Conservation (phyloP, 2,113 vertebrate species). For the Tragelaphus imberbis region DNA sequence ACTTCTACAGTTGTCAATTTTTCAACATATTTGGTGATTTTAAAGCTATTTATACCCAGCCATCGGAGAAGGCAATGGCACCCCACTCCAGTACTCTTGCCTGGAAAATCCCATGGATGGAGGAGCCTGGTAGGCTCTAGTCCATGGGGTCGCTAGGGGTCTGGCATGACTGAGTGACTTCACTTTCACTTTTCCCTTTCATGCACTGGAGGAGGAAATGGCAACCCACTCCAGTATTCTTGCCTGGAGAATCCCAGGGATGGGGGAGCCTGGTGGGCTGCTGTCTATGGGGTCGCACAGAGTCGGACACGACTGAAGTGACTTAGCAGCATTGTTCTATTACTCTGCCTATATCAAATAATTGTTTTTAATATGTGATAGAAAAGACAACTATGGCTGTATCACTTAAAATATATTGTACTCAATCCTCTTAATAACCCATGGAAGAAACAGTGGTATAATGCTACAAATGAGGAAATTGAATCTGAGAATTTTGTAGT, state of each 20-base stretch:
- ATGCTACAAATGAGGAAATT: neutral
- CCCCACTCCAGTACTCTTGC: too few species aligned
- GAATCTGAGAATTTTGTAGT: neutral
- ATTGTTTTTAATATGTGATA: neutral
- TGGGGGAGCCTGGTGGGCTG: accelerated
- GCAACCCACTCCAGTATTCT: too few species aligned
- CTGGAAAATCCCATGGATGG: too few species aligned
- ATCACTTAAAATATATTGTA: neutral
- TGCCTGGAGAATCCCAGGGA: too few species aligned
- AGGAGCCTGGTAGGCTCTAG: too few species aligned
- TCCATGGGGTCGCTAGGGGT: accelerated
- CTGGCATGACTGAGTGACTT: accelerated
- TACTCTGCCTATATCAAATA: neutral
- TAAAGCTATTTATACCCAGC: neutral
- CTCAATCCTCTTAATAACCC: neutral
- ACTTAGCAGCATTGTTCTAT: neutral
- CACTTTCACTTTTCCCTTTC: too few species aligned
- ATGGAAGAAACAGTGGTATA: neutral
- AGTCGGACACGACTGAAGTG: too few species aligned
- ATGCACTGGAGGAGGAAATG: too few species aligned
- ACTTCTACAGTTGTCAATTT: neutral
- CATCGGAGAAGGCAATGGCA: neutral
- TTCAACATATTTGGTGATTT: neutral
- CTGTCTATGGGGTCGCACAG: too few species aligned
- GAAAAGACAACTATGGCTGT: neutral